Conservation (phyloP, 1,140 invertebrate genomes). For the Leptinotarsa defecta region DNA sequence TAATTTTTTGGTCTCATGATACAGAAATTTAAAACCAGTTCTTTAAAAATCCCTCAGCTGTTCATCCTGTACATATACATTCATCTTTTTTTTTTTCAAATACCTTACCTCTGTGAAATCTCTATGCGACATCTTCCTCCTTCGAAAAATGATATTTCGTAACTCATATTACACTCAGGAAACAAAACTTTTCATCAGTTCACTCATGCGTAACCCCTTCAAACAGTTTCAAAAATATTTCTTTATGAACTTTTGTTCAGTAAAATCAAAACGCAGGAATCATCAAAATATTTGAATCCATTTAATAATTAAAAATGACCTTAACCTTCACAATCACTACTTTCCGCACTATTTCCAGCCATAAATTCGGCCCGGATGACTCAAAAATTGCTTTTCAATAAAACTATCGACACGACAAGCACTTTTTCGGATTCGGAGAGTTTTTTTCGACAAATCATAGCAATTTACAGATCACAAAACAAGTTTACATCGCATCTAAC, state of each 20-base stretch:
- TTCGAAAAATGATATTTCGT: conserved; percentile 5
- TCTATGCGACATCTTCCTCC: conserved; percentile 50
- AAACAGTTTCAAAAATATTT: neutral
- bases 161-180: conserved; percentile 21
- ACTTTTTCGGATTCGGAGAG: neutral
- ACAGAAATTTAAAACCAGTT: too few species aligned
- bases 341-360: conserved; percentile 14
- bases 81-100: too few species aligned
- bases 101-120: conserved; percentile 53
- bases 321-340: conserved; percentile 30
- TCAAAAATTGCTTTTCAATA: neutral
- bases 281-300: neutral
- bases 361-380: neutral
- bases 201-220: neutral
- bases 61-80: too few species aligned
- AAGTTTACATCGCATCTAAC: conserved; percentile 24
- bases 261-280: too few species aligned
- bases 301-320: conserved; percentile 33
- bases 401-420: neutral
- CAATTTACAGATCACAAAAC: neutral
- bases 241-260: neutral
- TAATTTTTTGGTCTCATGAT: too few species aligned
- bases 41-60: too few species aligned
- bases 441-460: neutral
- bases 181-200: neutral